Evolutionary conservation across 2,113 vertebrate genomes (phyloP).

Genomic region (Gnathonemus longibarbis): DNA sequence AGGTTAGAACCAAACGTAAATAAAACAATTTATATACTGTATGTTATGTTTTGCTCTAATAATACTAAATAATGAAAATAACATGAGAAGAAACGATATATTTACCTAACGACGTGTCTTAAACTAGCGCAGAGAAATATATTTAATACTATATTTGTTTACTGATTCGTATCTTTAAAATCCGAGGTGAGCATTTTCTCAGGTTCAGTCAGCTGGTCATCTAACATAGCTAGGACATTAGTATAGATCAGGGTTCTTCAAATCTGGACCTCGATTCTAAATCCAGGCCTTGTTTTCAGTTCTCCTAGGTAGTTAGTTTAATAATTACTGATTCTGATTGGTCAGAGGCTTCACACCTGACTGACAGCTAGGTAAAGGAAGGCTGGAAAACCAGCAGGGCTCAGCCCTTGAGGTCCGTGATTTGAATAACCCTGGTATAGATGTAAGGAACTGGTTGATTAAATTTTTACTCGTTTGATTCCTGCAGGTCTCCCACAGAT

Average conservation of each 20-base stretch:
- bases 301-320: too few species aligned
- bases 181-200: background rate
- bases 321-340: too few species aligned
- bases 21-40: background rate
- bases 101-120: background rate
- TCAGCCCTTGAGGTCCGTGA: too few species aligned
- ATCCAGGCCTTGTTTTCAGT: too few species aligned
- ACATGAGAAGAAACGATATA: background rate
- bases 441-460: background rate
- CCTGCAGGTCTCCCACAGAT: background rate
- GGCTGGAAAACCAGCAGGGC: too few species aligned
- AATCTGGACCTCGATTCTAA: too few species aligned
- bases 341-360: too few species aligned
- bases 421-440: background rate
- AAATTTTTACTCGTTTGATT: background rate
- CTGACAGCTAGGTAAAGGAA: too few species aligned
- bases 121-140: background rate
- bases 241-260: background rate
- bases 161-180: background rate
- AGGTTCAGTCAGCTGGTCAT: background rate
- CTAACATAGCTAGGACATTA: background rate
- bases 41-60: background rate
- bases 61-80: background rate
- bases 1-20: background rate
- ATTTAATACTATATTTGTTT: background rate